phyloP scores from a whole-genome alignment of 2,797 vertebrate species.

The Sebastes jordani region DNA sequence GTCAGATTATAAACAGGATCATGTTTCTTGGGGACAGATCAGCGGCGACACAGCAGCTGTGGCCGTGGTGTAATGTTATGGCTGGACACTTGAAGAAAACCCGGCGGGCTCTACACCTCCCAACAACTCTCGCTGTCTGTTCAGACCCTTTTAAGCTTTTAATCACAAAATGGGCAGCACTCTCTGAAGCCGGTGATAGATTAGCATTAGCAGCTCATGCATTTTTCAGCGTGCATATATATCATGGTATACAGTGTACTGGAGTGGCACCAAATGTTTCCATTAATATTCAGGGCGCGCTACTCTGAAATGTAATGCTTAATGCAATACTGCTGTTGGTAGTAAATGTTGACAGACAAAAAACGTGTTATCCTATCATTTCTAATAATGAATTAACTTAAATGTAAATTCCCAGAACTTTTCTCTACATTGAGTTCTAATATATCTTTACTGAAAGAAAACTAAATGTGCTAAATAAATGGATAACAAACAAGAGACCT shows the following conservation, averaged over 20 bases:
- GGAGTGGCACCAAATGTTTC: neutral
- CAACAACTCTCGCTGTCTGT: slow-evolving; percentile 11
- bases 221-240: slow-evolving; percentile 13
- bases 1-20: slow-evolving; percentile 71
- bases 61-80: slow-evolving; percentile 74
- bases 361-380: neutral
- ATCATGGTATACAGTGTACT: neutral
- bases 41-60: slow-evolving; percentile 72
- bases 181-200: neutral
- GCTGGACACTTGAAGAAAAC: slow-evolving; percentile 54
- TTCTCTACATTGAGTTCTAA: neutral
- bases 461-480: neutral
- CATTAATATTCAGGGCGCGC: slow-evolving; percentile 15
- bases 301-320: slow-evolving; percentile 1
- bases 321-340: neutral
- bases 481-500: neutral
- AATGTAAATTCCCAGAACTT: neutral
- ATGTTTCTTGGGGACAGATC: slow-evolving; percentile 72
- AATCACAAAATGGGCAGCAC: neutral
- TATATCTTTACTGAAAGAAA: neutral
- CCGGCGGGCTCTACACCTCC: slow-evolving; percentile 46
- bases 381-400: neutral
- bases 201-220: slow-evolving; percentile 1
- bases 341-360: neutral
- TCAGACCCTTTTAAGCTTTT: slow-evolving; percentile 28